Percentiles rank a stretch among this genome's conserved stretches.
Evolutionary conservation across 2,888 invertebrate genomes (phyloP).

Genomic region (Pogonocherus hispidulus): DNA sequence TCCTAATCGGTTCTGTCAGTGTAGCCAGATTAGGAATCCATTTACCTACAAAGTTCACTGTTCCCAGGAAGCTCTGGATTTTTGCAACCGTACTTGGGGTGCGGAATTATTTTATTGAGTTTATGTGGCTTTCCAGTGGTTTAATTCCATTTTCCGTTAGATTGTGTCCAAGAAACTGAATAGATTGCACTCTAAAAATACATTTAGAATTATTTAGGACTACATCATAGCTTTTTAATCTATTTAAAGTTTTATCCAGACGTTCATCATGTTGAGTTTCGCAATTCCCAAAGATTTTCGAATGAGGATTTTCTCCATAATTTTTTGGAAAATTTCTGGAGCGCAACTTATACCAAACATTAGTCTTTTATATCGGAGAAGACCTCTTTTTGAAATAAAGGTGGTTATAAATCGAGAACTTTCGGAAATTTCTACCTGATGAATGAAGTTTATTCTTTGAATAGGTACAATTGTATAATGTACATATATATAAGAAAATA

Average conservation of each 20-base stretch:
- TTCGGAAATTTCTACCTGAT: slow-evolving; percentile 22
- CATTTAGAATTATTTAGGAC: slow-evolving; percentile 48
- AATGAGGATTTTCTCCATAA: background rate
- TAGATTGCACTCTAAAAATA: slow-evolving; percentile 50
- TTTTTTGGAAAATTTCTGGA: too few relatives aligned
- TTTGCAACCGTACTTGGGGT: slow-evolving; percentile 24
- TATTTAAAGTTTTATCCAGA: background rate
- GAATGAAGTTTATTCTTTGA: too few relatives aligned
- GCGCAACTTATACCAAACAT: background rate
- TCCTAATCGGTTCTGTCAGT: slow-evolving; percentile 32
- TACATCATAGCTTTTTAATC: slow-evolving; percentile 18
- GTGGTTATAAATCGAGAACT: slow-evolving; percentile 23
- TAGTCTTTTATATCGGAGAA: slow-evolving; percentile 12
- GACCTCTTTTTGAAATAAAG: slow-evolving; percentile 18
- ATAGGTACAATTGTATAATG: too few relatives aligned
- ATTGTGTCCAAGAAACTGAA: slow-evolving; percentile 37
- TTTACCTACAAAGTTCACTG: slow-evolving; percentile 29
- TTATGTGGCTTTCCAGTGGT: slow-evolving; percentile 22
- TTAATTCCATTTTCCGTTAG: slow-evolving; percentile 28
- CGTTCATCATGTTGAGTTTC: background rate
- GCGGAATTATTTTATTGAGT: slow-evolving; percentile 1
- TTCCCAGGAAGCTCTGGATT: slow-evolving; percentile 34
- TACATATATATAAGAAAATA: too few relatives aligned
- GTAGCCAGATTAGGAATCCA: slow-evolving; percentile 38
- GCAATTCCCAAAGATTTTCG: background rate